phyloP scores from a whole-genome alignment of 2,113 vertebrate genomes.

The Nicator chloris region DNA sequence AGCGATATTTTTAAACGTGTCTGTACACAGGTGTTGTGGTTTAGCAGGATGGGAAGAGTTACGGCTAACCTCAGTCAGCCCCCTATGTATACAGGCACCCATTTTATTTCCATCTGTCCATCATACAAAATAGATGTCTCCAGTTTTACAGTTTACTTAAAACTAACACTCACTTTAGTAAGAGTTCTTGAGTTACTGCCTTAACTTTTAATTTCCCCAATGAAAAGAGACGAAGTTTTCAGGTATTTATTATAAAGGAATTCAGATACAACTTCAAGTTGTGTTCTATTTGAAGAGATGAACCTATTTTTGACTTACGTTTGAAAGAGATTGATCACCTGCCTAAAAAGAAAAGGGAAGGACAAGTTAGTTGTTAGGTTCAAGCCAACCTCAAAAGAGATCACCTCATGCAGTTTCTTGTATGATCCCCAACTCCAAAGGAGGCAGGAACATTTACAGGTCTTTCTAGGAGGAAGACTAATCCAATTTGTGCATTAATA shows the following conservation, averaged over 20 bases:
- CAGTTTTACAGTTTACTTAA: neutral
- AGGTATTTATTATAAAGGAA: neutral
- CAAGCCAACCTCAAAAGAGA: neutral
- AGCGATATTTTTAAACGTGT: neutral
- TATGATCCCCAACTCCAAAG: neutral
- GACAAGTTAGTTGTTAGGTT: neutral
- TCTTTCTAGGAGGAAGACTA: neutral
- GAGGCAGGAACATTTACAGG: neutral
- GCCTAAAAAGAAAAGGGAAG: slow-evolving; percentile 74
- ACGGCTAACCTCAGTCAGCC: neutral
- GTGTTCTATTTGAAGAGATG: neutral
- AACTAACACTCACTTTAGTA: neutral
- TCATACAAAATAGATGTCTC: neutral
- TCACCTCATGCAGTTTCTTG: neutral
- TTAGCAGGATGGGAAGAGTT: neutral
- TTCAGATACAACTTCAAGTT: neutral
- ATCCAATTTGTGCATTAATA: neutral
- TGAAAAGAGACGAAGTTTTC: neutral
- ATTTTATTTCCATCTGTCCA: neutral
- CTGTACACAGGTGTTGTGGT: neutral
- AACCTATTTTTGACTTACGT: slow-evolving; percentile 80
- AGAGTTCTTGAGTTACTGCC: neutral
- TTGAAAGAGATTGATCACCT: slow-evolving; percentile 91
- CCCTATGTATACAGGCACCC: neutral
- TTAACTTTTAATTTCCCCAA: neutral